These are phyloP conservation scores for Psilanteris sp. DNA, from an alignment of 1,140 invertebrate species.

Conservation along the genomic window DNA sequence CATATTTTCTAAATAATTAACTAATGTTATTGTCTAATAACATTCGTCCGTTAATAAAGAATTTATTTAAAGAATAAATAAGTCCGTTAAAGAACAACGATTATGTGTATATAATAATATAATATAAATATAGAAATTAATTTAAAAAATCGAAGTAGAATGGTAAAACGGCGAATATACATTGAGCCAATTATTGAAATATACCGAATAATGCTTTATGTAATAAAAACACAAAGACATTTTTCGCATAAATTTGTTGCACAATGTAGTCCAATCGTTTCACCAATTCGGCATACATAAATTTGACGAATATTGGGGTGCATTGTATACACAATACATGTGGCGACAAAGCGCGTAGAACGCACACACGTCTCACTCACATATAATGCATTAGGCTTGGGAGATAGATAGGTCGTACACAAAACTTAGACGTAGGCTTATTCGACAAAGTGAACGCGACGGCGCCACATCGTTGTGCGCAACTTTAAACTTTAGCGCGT, in stretches of 20 bases:
- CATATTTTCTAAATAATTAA: no score
- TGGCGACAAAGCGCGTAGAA: conserved; percentile 45
- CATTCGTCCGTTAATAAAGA: no score
- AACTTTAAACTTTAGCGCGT: conserved; percentile 43
- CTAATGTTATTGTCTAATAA: no score
- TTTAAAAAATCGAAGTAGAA: no score
- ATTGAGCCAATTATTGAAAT: no score
- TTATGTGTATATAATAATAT: no score
- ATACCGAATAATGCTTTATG: no score
- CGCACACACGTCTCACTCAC: conserved; percentile 36
- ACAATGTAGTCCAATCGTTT: conserved; percentile 31
- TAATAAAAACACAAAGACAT: conserved; percentile 19
- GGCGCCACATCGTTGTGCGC: conserved; percentile 33
- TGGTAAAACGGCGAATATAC: no score
- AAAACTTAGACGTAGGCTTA: conserved; percentile 45
- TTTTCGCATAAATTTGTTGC: conserved; percentile 21
- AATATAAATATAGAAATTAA: no score
- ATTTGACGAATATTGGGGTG: conserved; percentile 51
- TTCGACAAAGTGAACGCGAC: conserved; percentile 55
- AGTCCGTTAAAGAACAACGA: no score
- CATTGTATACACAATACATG: conserved; percentile 48
- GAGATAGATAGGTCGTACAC: conserved; percentile 32
- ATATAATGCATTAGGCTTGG: conserved; percentile 22
- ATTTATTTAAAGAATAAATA: no score
- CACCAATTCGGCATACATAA: conserved; percentile 41